phyloP scores from a whole-genome alignment of 2,888 invertebrate genomes.

The Drosophila meridionalis region DNA sequence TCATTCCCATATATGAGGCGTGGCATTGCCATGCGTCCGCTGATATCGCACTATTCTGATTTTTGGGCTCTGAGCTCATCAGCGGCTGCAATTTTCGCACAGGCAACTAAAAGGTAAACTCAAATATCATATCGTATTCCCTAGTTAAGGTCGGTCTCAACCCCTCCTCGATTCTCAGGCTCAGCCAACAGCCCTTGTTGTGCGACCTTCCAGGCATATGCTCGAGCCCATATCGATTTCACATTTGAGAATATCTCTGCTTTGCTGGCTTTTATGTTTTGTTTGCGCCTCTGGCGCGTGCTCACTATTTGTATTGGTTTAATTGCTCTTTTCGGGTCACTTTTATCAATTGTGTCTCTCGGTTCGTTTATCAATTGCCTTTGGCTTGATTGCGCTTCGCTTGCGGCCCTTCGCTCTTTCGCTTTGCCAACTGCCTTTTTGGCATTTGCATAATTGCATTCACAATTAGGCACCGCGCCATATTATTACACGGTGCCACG shows the following conservation, averaged over 20 bases:
- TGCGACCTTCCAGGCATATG: background rate
- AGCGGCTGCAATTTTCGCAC: constrained; percentile 52
- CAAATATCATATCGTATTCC: constrained; percentile 55
- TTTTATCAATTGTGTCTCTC: constrained; percentile 29
- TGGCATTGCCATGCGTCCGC: constrained; percentile 33
- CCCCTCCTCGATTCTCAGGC: constrained; percentile 11
- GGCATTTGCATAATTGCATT: constrained; percentile 75
- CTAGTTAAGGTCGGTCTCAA: constrained; percentile 5
- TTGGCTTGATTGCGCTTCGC: constrained; percentile 38
- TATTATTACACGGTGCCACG: constrained; percentile 20
- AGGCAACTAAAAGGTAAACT: constrained; percentile 22
- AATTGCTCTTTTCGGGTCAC: constrained; percentile 46
- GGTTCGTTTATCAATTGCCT: constrained; percentile 20
- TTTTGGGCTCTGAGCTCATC: constrained; percentile 65
- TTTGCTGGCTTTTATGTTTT: constrained; percentile 17
- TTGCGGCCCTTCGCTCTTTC: background rate
- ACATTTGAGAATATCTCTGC: constrained; percentile 50
- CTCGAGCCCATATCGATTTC: constrained; percentile 63
- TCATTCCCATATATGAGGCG: background rate
- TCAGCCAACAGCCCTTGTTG: constrained; percentile 25
- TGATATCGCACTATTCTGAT: constrained; percentile 68
- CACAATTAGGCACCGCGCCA: constrained; percentile 29
- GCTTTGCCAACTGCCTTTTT: constrained; percentile 29
- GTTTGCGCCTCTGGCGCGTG: constrained; percentile 58
- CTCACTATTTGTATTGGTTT: constrained; percentile 61